Base-by-base conservation (phyloP, 2,113 vertebrate species). In the Nothoprocta pentlandii region DNA sequence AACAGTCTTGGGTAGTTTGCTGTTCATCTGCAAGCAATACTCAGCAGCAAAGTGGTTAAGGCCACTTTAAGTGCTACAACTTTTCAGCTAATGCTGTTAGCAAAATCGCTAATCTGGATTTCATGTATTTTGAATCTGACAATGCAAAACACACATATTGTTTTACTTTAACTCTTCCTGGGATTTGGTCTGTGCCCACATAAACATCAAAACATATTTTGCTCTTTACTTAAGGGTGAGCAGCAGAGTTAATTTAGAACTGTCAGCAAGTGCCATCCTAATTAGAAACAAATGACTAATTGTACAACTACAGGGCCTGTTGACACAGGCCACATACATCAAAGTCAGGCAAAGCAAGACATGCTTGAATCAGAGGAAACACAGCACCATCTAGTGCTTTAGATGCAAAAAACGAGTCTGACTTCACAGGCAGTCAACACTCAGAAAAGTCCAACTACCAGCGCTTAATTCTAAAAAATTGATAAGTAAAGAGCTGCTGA, bases 351-450 rank as follows among this genome's bases (percentile, higher is more conserved):
- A 53, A 70, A 47, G 16, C 42, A 67, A 90, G 14, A 8, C 5
- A 69, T 26, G 30, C 4, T 6, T 42, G 74, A 80, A 77, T 75
- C 42, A 23, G 30, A 93, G 42, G 89, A 91, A 61, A 67, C 42
- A 77, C 78, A 97, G 97, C 94, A 63, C 98, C 97, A 95, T 54
- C 98, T 98, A 94, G 93, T 26, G 98, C 26, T 41, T 28, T 30
- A 73, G 59, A 71, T 2, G 23, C 28, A 83, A 90, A 49, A 3
- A 34, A 7, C 2, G 6, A 42, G 34, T 23, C 28, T 41, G 77
- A 28, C 63, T 32, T 34, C 28, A 58, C 36, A 68, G 17, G 30
- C 0, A 26, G 34, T n/a, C 8, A 42, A 54, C 20, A 30, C 47
- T 34, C 62, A 46, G 14, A 47, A 64, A 80, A 2, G 34, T 53